These are phyloP conservation scores for Salpingus planirostris DNA, from an alignment of 2,888 invertebrate genomes.

Conservation along the genomic window DNA sequence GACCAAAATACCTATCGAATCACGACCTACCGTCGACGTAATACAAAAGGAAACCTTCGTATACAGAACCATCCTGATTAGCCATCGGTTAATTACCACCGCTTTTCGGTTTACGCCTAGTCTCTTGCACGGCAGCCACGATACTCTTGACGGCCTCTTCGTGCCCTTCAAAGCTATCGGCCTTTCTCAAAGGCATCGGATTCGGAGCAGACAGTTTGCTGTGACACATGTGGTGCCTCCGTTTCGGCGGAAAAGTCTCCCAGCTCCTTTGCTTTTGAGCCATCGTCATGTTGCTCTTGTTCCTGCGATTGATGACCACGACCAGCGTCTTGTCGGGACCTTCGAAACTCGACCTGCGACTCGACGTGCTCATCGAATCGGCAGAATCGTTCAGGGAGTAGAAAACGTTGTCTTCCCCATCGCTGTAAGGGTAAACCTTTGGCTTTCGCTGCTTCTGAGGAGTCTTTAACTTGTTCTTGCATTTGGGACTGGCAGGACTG, in stretches of 20 bases:
- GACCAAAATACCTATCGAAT: no score
- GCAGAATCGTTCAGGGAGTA: conserved; percentile 45
- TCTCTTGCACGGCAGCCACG: conserved; percentile 59
- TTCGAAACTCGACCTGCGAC: conserved; percentile 48
- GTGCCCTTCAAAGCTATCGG: conserved; percentile 61
- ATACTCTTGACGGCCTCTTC: conserved; percentile 59
- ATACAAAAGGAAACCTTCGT: no score
- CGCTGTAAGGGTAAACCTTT: conserved; percentile 48
- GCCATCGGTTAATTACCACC: no score
- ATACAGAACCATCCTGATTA: no score
- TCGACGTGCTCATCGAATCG: conserved; percentile 49
- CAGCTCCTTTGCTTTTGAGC: conserved; percentile 54
- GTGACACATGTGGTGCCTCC: conserved; percentile 38
- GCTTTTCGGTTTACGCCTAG: conserved; percentile 48
- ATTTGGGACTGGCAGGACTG: conserved; percentile 38
- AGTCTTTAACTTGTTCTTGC: conserved; percentile 31
- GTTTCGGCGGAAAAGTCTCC: conserved; percentile 54
- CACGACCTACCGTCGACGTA: no score
- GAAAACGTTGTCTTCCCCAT: conserved; percentile 49
- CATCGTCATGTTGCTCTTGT: conserved; percentile 38
- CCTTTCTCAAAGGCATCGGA: conserved; percentile 44
- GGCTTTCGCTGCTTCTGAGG: conserved; percentile 27
- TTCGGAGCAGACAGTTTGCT: conserved; percentile 30
- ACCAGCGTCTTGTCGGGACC: conserved; percentile 41
- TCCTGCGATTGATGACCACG: conserved; percentile 45